Evolutionary conservation across 23 tunicate species (phyloP).

Genomic region (Halocynthia aurantium): DNA sequence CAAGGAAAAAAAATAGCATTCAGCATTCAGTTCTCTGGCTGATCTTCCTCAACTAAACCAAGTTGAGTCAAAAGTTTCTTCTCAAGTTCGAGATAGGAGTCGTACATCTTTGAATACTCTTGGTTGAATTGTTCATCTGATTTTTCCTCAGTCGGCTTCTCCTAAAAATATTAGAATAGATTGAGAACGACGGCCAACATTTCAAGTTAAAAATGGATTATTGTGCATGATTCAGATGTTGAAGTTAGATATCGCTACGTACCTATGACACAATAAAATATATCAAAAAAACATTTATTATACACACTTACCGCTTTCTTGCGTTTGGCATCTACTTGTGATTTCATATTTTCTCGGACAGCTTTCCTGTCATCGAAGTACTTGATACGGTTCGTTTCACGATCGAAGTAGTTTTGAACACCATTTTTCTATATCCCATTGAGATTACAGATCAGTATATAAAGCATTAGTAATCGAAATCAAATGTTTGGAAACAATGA

Average conservation of each 20-base stretch:
- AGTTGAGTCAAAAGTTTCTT: constrained; percentile 62
- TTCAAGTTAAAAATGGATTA: too few relatives aligned
- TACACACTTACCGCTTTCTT: constrained; percentile 19
- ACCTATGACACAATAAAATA: too few relatives aligned
- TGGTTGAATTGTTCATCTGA: constrained; percentile 34
- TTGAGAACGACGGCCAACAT: too few relatives aligned
- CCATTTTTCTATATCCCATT: constrained; percentile 14
- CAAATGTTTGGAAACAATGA: neutral
- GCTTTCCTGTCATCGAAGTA: constrained; percentile 32
- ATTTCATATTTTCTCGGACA: constrained; percentile 17
- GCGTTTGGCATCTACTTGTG: constrained; percentile 2
- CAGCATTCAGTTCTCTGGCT: constrained; percentile 31
- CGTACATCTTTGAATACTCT: constrained; percentile 50
- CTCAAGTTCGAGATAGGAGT: constrained; percentile 57
- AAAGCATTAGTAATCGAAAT: too few relatives aligned
- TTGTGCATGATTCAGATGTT: too few relatives aligned
- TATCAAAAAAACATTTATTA: too few relatives aligned
- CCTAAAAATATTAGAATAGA: constrained; percentile 1
- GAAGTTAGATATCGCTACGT: too few relatives aligned
- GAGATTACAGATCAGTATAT: too few relatives aligned
- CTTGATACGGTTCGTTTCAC: constrained; percentile 67
- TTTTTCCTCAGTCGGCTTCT: constrained; percentile 21
- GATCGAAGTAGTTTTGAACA: constrained; percentile 54
- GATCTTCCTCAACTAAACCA: constrained; percentile 62
- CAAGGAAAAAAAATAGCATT: neutral